A percentile compares a stretch with the other conserved stretches of the same genome.
Conservation (phyloP, 2,888 invertebrate genomes). For the Tortricodes alternella region DNA sequence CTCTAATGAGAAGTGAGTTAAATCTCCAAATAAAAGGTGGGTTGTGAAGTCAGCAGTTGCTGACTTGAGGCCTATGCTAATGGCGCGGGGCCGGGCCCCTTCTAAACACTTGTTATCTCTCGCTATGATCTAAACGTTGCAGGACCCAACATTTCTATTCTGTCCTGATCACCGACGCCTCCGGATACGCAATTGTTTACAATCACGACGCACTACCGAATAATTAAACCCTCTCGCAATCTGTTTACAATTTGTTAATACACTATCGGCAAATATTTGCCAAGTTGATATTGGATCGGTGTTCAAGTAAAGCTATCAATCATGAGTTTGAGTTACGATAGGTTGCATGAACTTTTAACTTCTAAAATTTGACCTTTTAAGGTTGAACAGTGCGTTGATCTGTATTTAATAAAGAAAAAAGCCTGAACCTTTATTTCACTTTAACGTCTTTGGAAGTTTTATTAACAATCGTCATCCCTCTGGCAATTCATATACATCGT, state of each 20-base stretch:
- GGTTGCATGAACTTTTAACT: neutral
- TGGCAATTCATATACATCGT: too few species aligned
- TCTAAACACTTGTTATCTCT: slow-evolving; percentile 62
- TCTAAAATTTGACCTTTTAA: neutral
- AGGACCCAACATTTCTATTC: slow-evolving; percentile 47
- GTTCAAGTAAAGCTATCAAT: neutral
- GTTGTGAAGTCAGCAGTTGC: slow-evolving; percentile 66
- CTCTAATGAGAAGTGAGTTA: slow-evolving; percentile 63
- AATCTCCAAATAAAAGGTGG: slow-evolving; percentile 77
- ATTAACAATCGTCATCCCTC: too few species aligned
- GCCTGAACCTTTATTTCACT: too few species aligned
- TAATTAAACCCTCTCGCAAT: slow-evolving; percentile 13
- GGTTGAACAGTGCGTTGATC: neutral
- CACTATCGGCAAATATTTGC: neutral
- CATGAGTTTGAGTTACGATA: too few species aligned
- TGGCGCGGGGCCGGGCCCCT: slow-evolving; percentile 39
- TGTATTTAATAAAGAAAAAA: too few species aligned
- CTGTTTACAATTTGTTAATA: slow-evolving; percentile 1
- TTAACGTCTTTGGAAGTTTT: too few species aligned
- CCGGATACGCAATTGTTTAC: slow-evolving; percentile 64
- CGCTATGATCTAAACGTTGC: slow-evolving; percentile 68
- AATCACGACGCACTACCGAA: slow-evolving; percentile 33
- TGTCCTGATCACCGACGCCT: slow-evolving; percentile 60
- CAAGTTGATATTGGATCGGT: neutral
- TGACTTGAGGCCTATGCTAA: slow-evolving; percentile 64